phyloP scores from a whole-genome alignment of 2,113 vertebrate genomes.

The Actenoides hombroni region DNA sequence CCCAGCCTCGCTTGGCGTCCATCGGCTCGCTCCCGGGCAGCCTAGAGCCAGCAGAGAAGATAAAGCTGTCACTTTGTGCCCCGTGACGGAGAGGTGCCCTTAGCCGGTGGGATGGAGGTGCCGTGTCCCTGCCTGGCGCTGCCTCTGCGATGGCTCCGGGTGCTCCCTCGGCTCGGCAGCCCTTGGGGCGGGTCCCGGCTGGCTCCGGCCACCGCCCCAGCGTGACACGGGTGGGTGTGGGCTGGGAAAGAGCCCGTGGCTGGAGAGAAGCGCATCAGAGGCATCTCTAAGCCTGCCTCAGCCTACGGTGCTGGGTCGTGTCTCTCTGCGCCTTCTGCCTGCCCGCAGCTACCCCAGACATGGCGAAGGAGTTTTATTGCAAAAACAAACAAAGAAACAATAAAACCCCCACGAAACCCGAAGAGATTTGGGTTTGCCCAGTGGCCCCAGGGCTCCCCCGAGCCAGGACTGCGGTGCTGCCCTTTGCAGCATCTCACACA shows the following conservation, averaged over 20 bases:
- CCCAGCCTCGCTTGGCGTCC: fast-evolving
- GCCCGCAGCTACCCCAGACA: background rate
- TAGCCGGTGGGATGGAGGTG: fast-evolving
- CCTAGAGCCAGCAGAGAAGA: fast-evolving
- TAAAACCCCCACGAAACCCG: no score
- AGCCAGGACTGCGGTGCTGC: fast-evolving
- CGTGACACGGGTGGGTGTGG: background rate
- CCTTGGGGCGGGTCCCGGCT: background rate
- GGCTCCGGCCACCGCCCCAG: background rate
- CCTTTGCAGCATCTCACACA: fast-evolving
- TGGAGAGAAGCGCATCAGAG: fast-evolving
- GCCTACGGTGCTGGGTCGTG: fast-evolving
- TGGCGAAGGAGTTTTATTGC: fast-evolving
- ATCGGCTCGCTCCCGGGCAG: fast-evolving
- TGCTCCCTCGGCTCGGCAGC: fast-evolving
- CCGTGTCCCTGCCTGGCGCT: background rate
- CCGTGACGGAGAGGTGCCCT: fast-evolving
- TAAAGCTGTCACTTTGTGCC: background rate
- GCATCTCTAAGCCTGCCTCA: background rate
- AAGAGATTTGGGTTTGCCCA: background rate
- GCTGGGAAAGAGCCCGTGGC: background rate
- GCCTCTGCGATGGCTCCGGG: background rate
- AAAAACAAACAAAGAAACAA: no score
- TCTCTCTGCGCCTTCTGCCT: background rate
- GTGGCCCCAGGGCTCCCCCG: fast-evolving